Evolutionary conservation across 2,797 vertebrate species (phyloP), one percentile per base, ranked within the genome.

Genomic region (Leuciscus waleckii): DNA sequence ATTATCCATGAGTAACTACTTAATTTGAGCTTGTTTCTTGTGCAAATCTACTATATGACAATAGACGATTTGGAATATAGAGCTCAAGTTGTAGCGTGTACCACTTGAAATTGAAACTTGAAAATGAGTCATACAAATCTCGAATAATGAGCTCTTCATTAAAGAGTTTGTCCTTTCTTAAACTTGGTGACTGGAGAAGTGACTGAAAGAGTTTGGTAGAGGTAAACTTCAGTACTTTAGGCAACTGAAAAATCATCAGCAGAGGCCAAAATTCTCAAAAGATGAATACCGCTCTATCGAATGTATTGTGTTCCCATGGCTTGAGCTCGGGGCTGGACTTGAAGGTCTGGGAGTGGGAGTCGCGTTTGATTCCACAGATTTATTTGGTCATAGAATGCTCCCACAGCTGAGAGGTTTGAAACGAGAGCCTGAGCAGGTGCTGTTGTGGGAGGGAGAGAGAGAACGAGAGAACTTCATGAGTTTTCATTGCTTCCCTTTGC

Each of bases 391-490:
- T 81, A 86, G 88, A 87, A 83, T 67, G 39, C 88, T 86, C 88
- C 88, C 86, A 88, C 88, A 90, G 90, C 90, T 90, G 90, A 90
- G 82, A 85, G 79, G 87, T 78, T 85, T 88, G 88, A 89, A 91
- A 88, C 65, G 86, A 83, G 67, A 76, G 86, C 89, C 81, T 87
- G 58, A 90, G 46, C 80, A 90, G 86, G 90, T 89, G 89, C 84
- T 88, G 21, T 76, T 87, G 85, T 87, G 82, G 74, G 86, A 85
- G 86, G 82, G 70, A 87, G 69, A 51, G 82, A 19, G 69, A 87
- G 51, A 56, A 54, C 2, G n/a, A 13, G 54, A 70, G 41, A 56
- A 23, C 84, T 75, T 82, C 75, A 82, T 77, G 68, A 83, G 79
- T 75, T 88, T 82, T 65, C 73, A 73, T 70, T 81, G 83, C 85